phyloP scores from a whole-genome alignment of 2,888 invertebrate genomes.

The Drosophila meridionalis region DNA sequence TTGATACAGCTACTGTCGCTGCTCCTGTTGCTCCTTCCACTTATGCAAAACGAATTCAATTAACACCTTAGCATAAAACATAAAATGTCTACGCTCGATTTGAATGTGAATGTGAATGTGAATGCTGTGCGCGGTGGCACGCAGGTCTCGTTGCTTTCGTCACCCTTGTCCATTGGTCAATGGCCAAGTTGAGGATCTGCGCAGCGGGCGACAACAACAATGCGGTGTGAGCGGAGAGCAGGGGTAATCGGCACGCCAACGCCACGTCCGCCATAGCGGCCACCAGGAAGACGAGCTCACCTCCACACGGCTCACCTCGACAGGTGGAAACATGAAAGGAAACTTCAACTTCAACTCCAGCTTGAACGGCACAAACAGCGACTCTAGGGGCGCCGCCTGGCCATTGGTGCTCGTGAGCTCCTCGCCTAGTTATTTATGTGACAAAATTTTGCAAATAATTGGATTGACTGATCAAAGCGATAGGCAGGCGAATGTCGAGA shows the following conservation, averaged over 20 bases:
- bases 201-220: conserved; percentile 59
- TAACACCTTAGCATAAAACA: conserved; percentile 83
- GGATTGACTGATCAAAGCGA: conserved; percentile 85
- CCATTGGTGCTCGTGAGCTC: conserved; percentile 30
- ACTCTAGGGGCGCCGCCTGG: conserved; percentile 52
- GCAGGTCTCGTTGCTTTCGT: conserved; percentile 68
- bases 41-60: conserved; percentile 85
- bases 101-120: conserved; percentile 16
- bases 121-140: conserved; percentile 52
- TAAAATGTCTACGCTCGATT: conserved; percentile 45
- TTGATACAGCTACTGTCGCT: conserved; percentile 2
- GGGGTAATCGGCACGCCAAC: conserved; percentile 71
- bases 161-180: conserved; percentile 49
- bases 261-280: conserved; percentile 43
- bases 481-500: conserved; percentile 61
- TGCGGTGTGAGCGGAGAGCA: neutral
- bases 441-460: conserved; percentile 85
- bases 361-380: neutral
- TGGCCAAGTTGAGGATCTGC: conserved; percentile 16
- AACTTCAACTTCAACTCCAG: conserved; percentile 44
- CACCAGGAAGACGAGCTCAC: conserved; percentile 45
- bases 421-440: conserved; percentile 84
- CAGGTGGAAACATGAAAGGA: conserved; percentile 81
- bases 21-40: conserved; percentile 34
- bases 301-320: conserved; percentile 24